Conservation (phyloP, 2,797 vertebrate genomes). For the Pygocentrus nattereri region DNA sequence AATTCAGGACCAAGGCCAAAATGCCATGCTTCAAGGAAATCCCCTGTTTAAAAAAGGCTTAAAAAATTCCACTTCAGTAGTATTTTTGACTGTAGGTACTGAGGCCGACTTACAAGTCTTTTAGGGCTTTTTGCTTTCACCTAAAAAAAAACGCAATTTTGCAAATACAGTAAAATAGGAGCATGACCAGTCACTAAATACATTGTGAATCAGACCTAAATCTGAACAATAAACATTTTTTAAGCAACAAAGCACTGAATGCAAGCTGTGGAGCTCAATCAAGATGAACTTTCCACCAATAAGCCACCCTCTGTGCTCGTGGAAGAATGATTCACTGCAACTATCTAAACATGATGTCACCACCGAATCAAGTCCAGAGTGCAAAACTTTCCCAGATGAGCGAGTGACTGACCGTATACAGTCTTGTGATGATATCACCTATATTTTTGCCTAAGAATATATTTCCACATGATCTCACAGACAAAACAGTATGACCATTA, state of each 20-base stretch:
- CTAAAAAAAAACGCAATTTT: background rate
- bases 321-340: slow-evolving; percentile 37
- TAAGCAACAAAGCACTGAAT: slow-evolving; percentile 8
- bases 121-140: background rate
- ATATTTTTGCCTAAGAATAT: background rate
- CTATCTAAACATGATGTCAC: slow-evolving; percentile 58
- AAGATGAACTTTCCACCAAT: slow-evolving; percentile 18
- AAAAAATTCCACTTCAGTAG: background rate
- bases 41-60: background rate
- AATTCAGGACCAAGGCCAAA: background rate
- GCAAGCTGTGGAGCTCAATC: slow-evolving; percentile 20
- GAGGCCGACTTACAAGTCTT: background rate
- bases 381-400: slow-evolving; percentile 48
- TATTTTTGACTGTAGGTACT: background rate
- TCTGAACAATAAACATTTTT: background rate
- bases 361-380: slow-evolving; percentile 39
- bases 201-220: background rate
- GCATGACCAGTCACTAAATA: background rate
- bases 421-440: background rate
- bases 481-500: background rate
- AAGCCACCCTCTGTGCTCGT: slow-evolving; percentile 31
- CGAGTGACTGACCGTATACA: background rate
- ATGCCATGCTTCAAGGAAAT: background rate
- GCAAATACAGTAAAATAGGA: background rate
- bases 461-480: background rate